A percentile compares a stretch with the other conserved stretches of the same genome.
Evolutionary conservation across 1,140 invertebrate genomes (phyloP).

Genomic region (Vanessa atalanta): DNA sequence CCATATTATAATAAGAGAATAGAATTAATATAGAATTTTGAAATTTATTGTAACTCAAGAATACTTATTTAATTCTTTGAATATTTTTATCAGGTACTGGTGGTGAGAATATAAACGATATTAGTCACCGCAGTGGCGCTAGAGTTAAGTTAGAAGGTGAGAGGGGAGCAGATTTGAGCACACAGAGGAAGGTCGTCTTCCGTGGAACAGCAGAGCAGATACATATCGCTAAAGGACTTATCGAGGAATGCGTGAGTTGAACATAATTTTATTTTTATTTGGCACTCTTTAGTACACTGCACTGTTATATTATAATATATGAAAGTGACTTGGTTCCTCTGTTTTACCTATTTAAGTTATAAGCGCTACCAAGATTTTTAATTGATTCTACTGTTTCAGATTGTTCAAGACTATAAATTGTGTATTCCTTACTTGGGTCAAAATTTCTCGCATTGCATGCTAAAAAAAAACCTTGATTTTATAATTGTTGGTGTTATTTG

Average conservation of each 20-base stretch:
- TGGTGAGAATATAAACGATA: conserved; percentile 86
- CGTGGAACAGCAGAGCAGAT: conserved; percentile 81
- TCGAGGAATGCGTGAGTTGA: conserved; percentile 60
- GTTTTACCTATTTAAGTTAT: too few relatives aligned
- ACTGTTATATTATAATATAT: not conserved
- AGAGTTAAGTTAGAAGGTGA: conserved; percentile 81
- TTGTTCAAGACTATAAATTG: too few relatives aligned
- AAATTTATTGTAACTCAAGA: not conserved
- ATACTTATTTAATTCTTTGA: not conserved
- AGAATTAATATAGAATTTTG: too few relatives aligned
- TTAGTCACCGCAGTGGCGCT: conserved; percentile 84
- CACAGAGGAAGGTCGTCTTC: conserved; percentile 61
- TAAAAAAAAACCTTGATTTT: too few relatives aligned
- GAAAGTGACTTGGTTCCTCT: too few relatives aligned
- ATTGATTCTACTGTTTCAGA: too few relatives aligned
- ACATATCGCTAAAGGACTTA: conserved; percentile 56
- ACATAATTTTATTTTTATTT: conserved; percentile 24
- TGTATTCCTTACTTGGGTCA: too few relatives aligned
- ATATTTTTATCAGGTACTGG: conserved; percentile 73
- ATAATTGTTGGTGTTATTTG: too few relatives aligned
- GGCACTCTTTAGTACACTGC: not conserved
- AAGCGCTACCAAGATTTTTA: too few relatives aligned
- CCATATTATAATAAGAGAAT: too few relatives aligned
- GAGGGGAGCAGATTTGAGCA: conserved; percentile 44
- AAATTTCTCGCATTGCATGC: too few relatives aligned